Evolutionary conservation across 2,888 invertebrate species (phyloP).

Genomic region (Troides aeacus): DNA sequence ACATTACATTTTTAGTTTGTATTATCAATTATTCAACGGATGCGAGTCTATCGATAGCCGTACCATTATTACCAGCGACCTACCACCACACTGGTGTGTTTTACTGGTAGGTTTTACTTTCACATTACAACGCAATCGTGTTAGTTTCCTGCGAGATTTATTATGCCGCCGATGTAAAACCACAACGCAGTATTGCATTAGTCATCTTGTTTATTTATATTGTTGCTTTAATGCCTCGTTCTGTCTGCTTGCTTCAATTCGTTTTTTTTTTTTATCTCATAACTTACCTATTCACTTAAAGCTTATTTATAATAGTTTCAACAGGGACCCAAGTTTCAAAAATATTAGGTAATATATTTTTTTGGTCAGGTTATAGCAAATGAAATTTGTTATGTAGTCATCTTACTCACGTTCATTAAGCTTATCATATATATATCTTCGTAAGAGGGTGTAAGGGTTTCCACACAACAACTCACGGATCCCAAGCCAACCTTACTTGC

Average conservation of each 20-base stretch:
- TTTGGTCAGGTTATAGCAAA: too few species aligned
- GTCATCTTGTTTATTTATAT: constrained; percentile 46
- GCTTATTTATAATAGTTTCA: neutral
- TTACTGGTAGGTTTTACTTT: constrained; percentile 30
- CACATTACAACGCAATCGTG: constrained; percentile 32
- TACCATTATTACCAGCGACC: constrained; percentile 44
- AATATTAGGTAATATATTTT: too few species aligned
- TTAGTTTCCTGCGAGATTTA: constrained; percentile 44
- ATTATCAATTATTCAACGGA: constrained; percentile 65
- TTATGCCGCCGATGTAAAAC: constrained; percentile 43
- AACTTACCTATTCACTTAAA: neutral
- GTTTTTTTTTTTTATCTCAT: neutral
- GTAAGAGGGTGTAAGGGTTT: too few species aligned
- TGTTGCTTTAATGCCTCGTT: constrained; percentile 4
- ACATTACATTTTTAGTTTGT: constrained; percentile 42
- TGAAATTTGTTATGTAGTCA: too few species aligned
- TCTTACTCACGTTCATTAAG: too few species aligned
- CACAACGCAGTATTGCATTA: constrained; percentile 42
- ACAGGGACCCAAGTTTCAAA: neutral
- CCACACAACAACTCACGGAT: too few species aligned
- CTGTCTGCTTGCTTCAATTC: constrained; percentile 1
- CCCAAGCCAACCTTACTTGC: too few species aligned
- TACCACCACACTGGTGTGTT: constrained; percentile 15
- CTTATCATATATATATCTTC: too few species aligned
- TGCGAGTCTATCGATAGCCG: constrained; percentile 50